phyloP scores from a whole-genome alignment of 2,888 invertebrate species.

The Autographa pulchrina region DNA sequence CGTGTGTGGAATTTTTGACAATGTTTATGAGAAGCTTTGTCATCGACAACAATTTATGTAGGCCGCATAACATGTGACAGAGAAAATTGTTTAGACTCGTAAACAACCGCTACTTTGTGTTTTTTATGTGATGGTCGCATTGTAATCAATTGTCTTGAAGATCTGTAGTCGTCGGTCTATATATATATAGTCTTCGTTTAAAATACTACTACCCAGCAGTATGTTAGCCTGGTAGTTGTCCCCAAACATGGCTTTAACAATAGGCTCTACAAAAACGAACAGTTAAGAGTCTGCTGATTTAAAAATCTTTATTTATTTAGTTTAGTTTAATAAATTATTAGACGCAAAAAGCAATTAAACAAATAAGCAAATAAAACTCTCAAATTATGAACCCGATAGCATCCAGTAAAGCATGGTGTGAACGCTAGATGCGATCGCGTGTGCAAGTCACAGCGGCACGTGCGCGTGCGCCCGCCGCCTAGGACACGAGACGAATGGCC shows the following conservation, averaged over 20 bases:
- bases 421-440: slow-evolving; percentile 49
- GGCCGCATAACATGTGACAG: slow-evolving; percentile 7
- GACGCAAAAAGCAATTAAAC: too few relatives aligned
- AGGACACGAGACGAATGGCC: slow-evolving; percentile 44
- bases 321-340: too few relatives aligned
- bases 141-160: background rate
- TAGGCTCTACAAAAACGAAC: background rate
- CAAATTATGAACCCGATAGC: background rate
- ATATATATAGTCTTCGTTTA: too few relatives aligned
- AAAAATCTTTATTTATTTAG: too few relatives aligned
- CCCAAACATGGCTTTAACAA: background rate
- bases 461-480: slow-evolving; percentile 34
- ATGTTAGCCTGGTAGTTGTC: too few relatives aligned
- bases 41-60: slow-evolving; percentile 7
- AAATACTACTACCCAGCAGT: too few relatives aligned
- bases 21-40: background rate
- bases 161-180: background rate
- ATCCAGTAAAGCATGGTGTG: slow-evolving; percentile 15
- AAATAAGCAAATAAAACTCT: background rate
- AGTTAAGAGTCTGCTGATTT: too few relatives aligned
- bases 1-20: slow-evolving; percentile 34
- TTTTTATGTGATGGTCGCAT: background rate
- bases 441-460: slow-evolving; percentile 43
- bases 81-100: background rate
- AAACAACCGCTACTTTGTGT: background rate